Evolutionary conservation across 2,113 vertebrate species (phyloP).

Genomic region (Erpornis zantholeuca): DNA sequence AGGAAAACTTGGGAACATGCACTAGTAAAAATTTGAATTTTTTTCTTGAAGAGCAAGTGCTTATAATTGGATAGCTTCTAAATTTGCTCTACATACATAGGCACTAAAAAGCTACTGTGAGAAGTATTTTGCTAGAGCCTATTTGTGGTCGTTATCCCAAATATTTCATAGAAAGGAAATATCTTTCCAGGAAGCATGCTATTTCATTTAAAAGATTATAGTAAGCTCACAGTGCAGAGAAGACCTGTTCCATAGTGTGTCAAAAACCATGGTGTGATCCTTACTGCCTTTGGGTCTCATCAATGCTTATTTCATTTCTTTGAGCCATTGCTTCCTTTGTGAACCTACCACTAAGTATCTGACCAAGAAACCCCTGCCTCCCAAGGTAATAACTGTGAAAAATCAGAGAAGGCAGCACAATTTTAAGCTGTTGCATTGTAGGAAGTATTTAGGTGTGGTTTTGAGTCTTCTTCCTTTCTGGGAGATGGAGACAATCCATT

Average conservation of each 20-base stretch:
- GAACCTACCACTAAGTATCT: not conserved
- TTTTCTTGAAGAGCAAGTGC: not conserved
- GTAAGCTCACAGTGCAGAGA: not conserved
- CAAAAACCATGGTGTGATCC: not conserved
- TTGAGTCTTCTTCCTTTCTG: not conserved
- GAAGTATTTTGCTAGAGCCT: not conserved
- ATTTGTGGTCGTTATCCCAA: not conserved
- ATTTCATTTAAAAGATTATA: not conserved
- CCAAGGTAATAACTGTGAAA: not conserved
- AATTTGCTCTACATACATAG: not conserved
- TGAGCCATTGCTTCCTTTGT: not conserved
- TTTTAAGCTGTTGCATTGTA: not conserved
- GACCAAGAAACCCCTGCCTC: not conserved
- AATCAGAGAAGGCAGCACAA: not conserved
- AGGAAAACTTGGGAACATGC: not conserved
- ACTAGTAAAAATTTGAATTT: not conserved
- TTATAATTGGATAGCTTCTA: not conserved
- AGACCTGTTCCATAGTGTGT: not conserved
- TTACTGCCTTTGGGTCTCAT: not conserved
- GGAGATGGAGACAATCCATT: not conserved
- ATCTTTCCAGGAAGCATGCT: not conserved
- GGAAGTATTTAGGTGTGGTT: not conserved
- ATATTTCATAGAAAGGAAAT: not conserved
- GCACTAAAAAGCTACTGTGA: not conserved
- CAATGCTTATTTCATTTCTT: not conserved